Percentiles rank a stretch among this genome's conserved stretches.
Evolutionary conservation across 2,888 invertebrate species (phyloP).

Genomic region (Ochlodes sylvanus): DNA sequence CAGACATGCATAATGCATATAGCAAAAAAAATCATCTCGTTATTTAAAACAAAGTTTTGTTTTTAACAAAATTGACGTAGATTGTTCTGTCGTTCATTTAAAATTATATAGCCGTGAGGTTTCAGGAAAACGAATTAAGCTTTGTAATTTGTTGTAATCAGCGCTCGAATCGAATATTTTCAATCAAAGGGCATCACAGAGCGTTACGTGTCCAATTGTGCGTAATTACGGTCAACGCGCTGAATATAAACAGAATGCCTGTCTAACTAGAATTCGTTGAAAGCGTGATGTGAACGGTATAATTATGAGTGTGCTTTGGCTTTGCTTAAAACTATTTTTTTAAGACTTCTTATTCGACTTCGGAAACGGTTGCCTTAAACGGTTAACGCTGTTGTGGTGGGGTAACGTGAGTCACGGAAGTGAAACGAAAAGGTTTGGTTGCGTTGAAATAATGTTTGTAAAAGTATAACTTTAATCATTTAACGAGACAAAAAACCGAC

Average conservation of each 20-base stretch:
- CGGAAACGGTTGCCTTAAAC: too few species aligned
- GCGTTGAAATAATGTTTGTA: too few species aligned
- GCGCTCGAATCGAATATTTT: constrained; percentile 59
- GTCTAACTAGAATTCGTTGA: neutral
- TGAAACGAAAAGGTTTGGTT: too few species aligned
- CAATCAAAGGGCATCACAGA: constrained; percentile 68
- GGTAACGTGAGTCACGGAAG: too few species aligned
- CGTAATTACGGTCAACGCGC: constrained; percentile 44
- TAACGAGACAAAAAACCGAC: too few species aligned
- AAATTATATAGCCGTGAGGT: constrained; percentile 28
- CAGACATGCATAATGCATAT: too few species aligned
- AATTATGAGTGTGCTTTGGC: too few species aligned
- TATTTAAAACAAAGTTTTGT: neutral
- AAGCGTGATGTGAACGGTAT: neutral
- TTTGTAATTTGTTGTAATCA: constrained; percentile 63
- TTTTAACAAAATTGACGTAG: constrained; percentile 21
- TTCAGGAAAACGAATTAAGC: constrained; percentile 45
- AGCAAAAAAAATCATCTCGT: too few species aligned
- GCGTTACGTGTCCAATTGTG: constrained; percentile 47
- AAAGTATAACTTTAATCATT: too few species aligned
- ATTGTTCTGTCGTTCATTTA: constrained; percentile 28
- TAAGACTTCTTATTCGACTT: too few species aligned
- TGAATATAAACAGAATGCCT: constrained; percentile 18
- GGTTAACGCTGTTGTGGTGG: too few species aligned
- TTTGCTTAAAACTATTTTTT: too few species aligned